phyloP scores from a whole-genome alignment of 2,113 vertebrate species.

The Nothoprocta pentlandii region DNA sequence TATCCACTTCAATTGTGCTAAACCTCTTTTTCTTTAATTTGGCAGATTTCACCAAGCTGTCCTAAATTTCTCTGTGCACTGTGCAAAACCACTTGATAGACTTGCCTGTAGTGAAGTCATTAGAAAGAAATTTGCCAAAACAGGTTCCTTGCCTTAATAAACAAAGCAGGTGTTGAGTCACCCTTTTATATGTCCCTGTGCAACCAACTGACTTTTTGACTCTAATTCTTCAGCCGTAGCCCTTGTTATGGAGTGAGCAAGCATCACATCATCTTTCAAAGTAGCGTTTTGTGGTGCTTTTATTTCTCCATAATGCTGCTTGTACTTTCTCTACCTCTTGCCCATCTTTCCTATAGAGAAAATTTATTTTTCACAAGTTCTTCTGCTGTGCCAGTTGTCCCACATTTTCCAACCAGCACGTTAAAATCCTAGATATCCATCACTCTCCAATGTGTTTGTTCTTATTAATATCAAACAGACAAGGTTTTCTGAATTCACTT shows the following conservation, averaged over 20 bases:
- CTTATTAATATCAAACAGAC: constrained; percentile 33
- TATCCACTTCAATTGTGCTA: background rate
- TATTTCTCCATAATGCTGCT: background rate
- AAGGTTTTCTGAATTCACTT: constrained; percentile 40
- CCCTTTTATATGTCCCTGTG: background rate
- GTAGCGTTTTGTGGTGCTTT: too few species aligned
- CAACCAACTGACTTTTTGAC: background rate
- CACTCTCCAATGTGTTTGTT: constrained; percentile 28
- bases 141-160: background rate
- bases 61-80: background rate
- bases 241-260: background rate
- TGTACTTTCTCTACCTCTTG: background rate
- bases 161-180: background rate
- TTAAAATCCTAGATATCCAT: constrained; percentile 12
- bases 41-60: background rate
- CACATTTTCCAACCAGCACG: constrained; percentile 25
- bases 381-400: background rate
- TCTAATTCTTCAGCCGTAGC: background rate
- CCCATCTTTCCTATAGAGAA: background rate
- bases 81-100: background rate
- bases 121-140: background rate
- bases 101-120: background rate
- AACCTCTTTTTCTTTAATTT: background rate
- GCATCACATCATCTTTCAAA: too few species aligned
- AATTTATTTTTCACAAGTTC: background rate